Evolutionary conservation across 92 coral and sea anemone species (phyloP).

Genomic region (Heliopora coerulea): DNA sequence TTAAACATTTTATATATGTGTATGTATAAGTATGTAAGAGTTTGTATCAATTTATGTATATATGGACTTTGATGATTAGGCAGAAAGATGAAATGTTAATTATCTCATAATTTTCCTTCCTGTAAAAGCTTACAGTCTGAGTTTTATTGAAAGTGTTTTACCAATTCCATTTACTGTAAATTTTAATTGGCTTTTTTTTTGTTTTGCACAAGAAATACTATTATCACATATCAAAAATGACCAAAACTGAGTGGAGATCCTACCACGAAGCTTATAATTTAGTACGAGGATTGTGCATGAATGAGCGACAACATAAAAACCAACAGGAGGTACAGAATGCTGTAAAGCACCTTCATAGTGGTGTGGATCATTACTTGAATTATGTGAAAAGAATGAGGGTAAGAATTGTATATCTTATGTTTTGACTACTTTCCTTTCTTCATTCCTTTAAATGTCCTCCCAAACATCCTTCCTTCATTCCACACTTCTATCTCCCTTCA

Average conservation of each 20-base stretch:
- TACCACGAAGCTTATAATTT: conserved; percentile 28
- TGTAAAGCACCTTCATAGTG: background rate
- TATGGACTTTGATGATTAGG: no score
- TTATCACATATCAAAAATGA: background rate
- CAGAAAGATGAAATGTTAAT: no score
- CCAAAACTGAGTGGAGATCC: background rate
- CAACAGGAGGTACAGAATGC: background rate
- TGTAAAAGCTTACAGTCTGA: no score
- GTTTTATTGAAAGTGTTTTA: no score
- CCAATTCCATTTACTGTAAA: no score
- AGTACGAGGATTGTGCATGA: conserved; percentile 26
- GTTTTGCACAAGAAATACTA: background rate
- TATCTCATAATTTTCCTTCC: no score
- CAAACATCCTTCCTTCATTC: background rate
- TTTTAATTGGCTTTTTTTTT: background rate
- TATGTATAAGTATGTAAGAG: no score
- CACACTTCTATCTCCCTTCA: background rate
- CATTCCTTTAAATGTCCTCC: background rate
- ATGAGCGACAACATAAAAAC: background rate
- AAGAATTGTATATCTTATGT: no score
- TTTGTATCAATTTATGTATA: no score
- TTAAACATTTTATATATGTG: no score
- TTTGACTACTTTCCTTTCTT: background rate
- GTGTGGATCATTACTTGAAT: conserved; percentile 5
- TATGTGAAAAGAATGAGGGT: conserved; percentile 1